These are phyloP conservation scores for Apotomis capreana DNA, from an alignment of 2,888 invertebrate species.

Conservation along the genomic window DNA sequence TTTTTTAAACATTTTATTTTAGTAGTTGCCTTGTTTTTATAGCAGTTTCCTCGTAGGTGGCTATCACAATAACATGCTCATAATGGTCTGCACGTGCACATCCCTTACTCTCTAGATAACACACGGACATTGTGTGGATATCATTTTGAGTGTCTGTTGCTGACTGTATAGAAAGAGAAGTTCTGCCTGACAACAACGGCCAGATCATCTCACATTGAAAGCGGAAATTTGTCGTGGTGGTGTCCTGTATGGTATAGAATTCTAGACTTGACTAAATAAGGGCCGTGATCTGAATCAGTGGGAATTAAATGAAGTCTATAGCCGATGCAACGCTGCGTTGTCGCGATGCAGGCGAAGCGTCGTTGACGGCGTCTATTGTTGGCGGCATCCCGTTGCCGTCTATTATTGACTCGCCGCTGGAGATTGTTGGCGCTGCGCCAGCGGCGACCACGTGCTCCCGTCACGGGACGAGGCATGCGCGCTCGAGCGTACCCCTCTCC, in stretches of 20 bases:
- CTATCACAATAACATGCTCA: not conserved
- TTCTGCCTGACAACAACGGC: too few species aligned
- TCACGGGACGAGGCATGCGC: conserved; percentile 75
- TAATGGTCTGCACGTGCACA: too few species aligned
- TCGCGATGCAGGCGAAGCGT: conserved; percentile 51
- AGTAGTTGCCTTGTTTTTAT: not conserved
- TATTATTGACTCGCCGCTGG: conserved; percentile 83
- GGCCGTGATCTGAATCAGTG: not conserved
- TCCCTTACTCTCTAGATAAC: too few species aligned
- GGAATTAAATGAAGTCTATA: conserved; percentile 12
- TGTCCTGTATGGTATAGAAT: too few species aligned
- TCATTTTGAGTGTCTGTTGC: too few species aligned
- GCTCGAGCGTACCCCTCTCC: conserved; percentile 47
- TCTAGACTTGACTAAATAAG: too few species aligned
- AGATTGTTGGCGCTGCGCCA: conserved; percentile 81
- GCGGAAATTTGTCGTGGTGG: not conserved
- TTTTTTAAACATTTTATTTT: not conserved
- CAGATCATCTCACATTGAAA: too few species aligned
- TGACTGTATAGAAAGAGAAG: not conserved
- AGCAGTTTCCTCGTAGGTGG: not conserved
- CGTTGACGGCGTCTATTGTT: conserved; percentile 79
- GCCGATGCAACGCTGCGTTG: conserved; percentile 43
- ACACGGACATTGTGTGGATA: too few species aligned
- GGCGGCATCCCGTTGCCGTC: conserved; percentile 81
- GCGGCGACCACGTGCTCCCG: conserved; percentile 77